Evolutionary conservation across 2,888 invertebrate genomes (phyloP), one percentile per base, ranked within the genome.

Genomic region (Camptogramma bilineatum): DNA sequence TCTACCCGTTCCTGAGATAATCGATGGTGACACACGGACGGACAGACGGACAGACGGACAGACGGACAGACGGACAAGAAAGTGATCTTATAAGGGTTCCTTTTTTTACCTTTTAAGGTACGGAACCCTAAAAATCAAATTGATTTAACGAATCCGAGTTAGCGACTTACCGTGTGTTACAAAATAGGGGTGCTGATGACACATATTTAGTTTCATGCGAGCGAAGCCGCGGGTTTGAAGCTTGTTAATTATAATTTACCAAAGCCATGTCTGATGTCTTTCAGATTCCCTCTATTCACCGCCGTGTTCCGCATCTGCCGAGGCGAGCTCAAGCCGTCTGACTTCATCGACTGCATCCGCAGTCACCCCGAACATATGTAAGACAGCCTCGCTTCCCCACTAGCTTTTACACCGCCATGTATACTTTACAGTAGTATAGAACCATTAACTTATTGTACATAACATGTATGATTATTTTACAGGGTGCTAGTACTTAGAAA

Each of bases 331-430:
- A 95, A 95, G 78, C 96, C 98, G 1, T 88, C 91, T 58, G 96
- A 97, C 78, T 95, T 99, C 88, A 97, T 99, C 79, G 96, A 98
- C 84, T 97, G 97, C 91, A 97, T 99, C 90, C 96, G 98, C 87
- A 96, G 96, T 84, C 99, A 99, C 88, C 99, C 99, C 28, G 98
- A 98, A 91, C 99, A 99, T 95, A 97, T 97, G 98, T 99, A 97
- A 97, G 64, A 48, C 56, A 59, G 46, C 42, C 52, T 7, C 46
- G 42, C 75, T 73, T 73, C 73, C 81, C 34, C 76, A 78, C 76
- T 77, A 77, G 81, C 84, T 84, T 83, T 74, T 66, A 68, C 24
- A 58, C 44, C 79, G 54, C 62, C 62, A 64, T 64, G 67, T 66
- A 68, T 46, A 58, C 31, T 55, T 64, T 75, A 61, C 44, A 69